These are phyloP conservation scores for Panzeria rudis DNA, from an alignment of 2,888 invertebrate genomes.

Conservation along the genomic window DNA sequence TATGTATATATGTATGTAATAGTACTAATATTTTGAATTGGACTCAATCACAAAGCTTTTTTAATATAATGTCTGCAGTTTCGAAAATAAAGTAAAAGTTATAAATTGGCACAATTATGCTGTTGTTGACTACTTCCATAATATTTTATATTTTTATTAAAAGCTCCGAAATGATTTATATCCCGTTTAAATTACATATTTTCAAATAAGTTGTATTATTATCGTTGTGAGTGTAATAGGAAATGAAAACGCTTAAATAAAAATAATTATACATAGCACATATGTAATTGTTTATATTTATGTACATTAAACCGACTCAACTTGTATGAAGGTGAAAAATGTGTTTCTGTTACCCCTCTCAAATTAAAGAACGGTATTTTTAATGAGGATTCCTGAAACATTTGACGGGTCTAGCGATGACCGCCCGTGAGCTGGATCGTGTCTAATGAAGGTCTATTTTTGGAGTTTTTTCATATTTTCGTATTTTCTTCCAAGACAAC, in stretches of 20 bases:
- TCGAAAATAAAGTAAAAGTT: not conserved
- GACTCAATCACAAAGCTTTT: not conserved
- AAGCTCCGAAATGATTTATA: not conserved
- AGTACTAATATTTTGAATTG: not conserved
- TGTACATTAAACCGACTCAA: too few relatives aligned
- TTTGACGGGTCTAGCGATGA: too few relatives aligned
- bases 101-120: not conserved
- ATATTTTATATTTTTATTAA: not conserved
- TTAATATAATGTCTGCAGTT: not conserved
- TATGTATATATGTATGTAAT: not conserved
- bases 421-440: too few relatives aligned
- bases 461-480: too few relatives aligned
- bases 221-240: slow-evolving; percentile 20
- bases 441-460: too few relatives aligned
- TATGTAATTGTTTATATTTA: not conserved
- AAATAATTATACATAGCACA: slow-evolving; percentile 30
- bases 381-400: too few relatives aligned
- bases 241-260: slow-evolving; percentile 29
- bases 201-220: slow-evolving; percentile 40
- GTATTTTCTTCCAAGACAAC: too few relatives aligned
- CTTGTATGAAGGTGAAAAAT: too few relatives aligned
- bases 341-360: too few relatives aligned
- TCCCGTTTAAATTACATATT: not conserved
- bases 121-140: slow-evolving; percentile 1
- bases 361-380: too few relatives aligned